A percentile compares a stretch with the other conserved stretches of the same genome.
These are phyloP conservation scores for Lycaena phlaeas DNA, from an alignment of 2,888 invertebrate species.

Conservation along the genomic window DNA sequence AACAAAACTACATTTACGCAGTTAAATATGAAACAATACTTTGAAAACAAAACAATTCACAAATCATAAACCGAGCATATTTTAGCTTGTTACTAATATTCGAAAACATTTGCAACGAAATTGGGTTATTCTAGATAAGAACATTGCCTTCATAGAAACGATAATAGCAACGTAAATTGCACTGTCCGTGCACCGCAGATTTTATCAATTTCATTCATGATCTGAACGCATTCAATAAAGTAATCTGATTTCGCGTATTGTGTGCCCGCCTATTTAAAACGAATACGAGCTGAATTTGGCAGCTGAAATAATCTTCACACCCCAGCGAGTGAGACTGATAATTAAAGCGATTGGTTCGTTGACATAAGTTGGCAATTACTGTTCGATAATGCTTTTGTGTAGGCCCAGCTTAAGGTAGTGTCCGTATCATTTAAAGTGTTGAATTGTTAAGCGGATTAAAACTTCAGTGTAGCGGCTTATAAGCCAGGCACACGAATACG, in stretches of 20 bases:
- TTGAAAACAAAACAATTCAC: no score
- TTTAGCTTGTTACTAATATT: not conserved
- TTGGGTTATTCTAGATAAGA: slow-evolving; percentile 18
- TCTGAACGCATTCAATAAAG: slow-evolving; percentile 44
- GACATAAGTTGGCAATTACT: slow-evolving; percentile 63
- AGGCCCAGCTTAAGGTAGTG: slow-evolving; percentile 38
- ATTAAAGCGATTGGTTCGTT: slow-evolving; percentile 47
- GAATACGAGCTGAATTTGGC: slow-evolving; percentile 45
- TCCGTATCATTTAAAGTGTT: slow-evolving; percentile 16
- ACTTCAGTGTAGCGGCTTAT: slow-evolving; percentile 5
- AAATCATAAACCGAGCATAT: no score
- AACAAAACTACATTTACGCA: no score
- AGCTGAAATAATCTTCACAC: slow-evolving; percentile 56
- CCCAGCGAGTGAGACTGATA: slow-evolving; percentile 42
- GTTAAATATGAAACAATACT: no score
- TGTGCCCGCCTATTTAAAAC: slow-evolving; percentile 27
- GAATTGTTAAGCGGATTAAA: slow-evolving; percentile 7
- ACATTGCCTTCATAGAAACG: slow-evolving; percentile 21
- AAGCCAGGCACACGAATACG: no score
- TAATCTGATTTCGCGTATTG: slow-evolving; percentile 58
- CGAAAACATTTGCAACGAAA: slow-evolving; percentile 11
- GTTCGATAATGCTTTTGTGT: slow-evolving; percentile 32
- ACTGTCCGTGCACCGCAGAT: slow-evolving; percentile 40
- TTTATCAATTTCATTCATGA: slow-evolving; percentile 61
- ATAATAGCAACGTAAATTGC: slow-evolving; percentile 28